These are phyloP conservation scores for Chroicocephalus ridibundus DNA, from an alignment of 2,113 vertebrate species.

Conservation along the genomic window DNA sequence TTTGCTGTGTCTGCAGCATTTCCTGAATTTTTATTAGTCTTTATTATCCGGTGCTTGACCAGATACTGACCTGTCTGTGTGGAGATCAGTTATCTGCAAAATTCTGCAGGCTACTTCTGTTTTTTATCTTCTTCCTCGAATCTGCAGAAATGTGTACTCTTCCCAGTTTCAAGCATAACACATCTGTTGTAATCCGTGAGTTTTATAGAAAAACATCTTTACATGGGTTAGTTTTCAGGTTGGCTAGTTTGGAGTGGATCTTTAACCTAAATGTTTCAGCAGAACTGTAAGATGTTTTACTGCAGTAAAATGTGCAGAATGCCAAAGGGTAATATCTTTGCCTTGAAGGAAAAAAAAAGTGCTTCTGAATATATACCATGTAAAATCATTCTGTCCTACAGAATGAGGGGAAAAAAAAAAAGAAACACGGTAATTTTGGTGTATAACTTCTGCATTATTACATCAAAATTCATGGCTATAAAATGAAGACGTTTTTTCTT, in stretches of 20 bases:
- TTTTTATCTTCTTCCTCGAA: neutral
- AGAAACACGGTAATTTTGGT: neutral
- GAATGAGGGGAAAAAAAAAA: neutral
- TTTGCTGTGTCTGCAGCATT: neutral
- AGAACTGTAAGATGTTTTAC: neutral
- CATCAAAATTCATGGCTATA: neutral
- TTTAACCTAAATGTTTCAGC: neutral
- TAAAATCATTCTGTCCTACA: neutral
- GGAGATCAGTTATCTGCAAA: neutral
- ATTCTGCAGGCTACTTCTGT: no score
- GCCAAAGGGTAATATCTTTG: neutral
- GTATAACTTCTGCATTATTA: rapidly evolving
- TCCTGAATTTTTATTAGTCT: neutral
- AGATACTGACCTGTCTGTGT: neutral
- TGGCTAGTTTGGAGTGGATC: neutral
- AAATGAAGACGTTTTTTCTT: neutral
- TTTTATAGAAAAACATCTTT: neutral
- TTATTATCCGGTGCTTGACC: neutral
- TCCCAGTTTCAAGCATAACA: neutral
- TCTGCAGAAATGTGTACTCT: neutral
- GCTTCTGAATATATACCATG: neutral
- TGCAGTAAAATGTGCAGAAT: neutral
- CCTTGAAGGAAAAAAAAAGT: neutral
- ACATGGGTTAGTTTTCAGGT: rapidly evolving
- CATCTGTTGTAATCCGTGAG: neutral